Evolutionary conservation across 1,140 invertebrate species (phyloP).

Genomic region (Bursaphelenchus mucronatus): DNA sequence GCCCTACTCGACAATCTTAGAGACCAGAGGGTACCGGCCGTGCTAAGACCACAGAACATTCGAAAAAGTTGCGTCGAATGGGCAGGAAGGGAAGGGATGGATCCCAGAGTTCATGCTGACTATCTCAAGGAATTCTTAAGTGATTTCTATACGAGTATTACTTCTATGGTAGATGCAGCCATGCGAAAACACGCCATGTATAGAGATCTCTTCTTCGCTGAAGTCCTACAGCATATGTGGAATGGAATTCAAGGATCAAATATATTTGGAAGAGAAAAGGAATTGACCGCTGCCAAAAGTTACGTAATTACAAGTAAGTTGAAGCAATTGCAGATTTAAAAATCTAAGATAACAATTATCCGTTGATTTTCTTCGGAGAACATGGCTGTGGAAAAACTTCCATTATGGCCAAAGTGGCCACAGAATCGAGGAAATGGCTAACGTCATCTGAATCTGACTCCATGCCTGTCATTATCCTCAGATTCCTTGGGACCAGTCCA

Average conservation of each 20-base stretch:
- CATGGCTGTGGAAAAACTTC: conserved; percentile 97
- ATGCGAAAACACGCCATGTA: conserved; percentile 91
- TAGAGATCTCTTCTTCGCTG: conserved; percentile 86
- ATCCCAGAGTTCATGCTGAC: conserved; percentile 66
- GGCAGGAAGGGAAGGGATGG: conserved; percentile 89
- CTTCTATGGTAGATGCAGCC: conserved; percentile 76
- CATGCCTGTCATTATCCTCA: conserved; percentile 78
- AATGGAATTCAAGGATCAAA: conserved; percentile 85
- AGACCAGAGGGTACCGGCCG: conserved; percentile 77
- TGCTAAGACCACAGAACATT: conserved; percentile 78
- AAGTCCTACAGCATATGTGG: conserved; percentile 91
- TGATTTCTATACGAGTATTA: conserved; percentile 89
- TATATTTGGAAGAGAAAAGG: conserved; percentile 85
- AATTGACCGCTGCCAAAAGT: conserved; percentile 73
- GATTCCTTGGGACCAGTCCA: conserved; percentile 92
- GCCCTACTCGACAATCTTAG: conserved; percentile 81
- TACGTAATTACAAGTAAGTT: conserved; percentile 68
- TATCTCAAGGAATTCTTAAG: conserved; percentile 90
- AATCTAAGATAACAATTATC: conserved; percentile 68
- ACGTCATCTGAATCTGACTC: conserved; percentile 54
- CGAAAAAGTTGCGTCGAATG: conserved; percentile 87
- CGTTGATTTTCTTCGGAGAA: conserved; percentile 87
- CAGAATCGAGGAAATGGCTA: conserved; percentile 64
- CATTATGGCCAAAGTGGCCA: conserved; percentile 83
- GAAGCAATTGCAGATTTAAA: conserved; percentile 12